phyloP scores from a whole-genome alignment of 2,113 vertebrate genomes.

The Melanocharis versteri region DNA sequence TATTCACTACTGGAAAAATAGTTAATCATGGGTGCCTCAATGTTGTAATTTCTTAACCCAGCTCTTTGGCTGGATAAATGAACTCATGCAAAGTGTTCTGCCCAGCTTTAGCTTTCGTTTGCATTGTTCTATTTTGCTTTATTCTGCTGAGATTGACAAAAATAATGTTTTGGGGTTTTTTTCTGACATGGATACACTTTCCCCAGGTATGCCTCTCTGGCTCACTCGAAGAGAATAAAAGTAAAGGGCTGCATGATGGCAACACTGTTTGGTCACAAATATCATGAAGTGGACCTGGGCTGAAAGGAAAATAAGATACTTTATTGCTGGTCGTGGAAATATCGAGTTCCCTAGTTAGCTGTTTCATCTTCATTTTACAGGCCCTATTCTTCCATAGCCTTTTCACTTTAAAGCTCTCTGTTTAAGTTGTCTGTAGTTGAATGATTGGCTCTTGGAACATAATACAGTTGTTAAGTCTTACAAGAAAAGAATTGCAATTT shows the following conservation, averaged over 20 bases:
- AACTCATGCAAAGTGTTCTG: neutral
- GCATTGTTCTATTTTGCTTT: neutral
- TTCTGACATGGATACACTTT: neutral
- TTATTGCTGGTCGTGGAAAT: neutral
- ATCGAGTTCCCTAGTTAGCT: neutral
- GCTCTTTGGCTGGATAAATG: neutral
- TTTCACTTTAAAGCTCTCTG: conserved; percentile 4
- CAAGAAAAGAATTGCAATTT: neutral
- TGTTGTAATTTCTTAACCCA: neutral
- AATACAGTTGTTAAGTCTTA: neutral
- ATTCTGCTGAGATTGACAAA: neutral
- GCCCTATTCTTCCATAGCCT: neutral
- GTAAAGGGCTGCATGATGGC: neutral
- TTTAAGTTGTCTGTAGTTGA: conserved; percentile 5
- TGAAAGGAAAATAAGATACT: neutral
- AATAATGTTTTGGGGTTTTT: neutral
- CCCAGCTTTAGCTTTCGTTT: neutral
- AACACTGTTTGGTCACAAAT: neutral
- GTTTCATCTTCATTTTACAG: neutral
- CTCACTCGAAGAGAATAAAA: neutral
- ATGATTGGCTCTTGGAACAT: neutral
- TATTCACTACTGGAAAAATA: neutral
- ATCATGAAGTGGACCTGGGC: neutral
- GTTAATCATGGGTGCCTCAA: accelerated
- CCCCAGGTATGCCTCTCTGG: accelerated